Conservation (phyloP, 2,113 vertebrate species). For the Sarotherodon lohbergeri region DNA sequence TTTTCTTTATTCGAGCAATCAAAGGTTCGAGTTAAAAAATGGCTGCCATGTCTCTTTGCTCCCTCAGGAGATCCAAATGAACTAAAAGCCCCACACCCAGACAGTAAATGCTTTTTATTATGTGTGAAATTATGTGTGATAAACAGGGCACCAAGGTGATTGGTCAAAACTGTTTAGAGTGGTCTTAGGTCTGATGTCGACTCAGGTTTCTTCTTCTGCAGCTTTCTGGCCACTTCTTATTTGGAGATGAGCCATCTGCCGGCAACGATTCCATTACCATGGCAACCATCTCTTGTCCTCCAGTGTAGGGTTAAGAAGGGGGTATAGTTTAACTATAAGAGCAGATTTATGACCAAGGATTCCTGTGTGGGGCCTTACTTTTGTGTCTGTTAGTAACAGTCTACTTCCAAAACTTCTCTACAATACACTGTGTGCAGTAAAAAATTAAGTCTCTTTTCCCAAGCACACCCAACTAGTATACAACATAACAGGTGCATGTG, state of each 20-base stretch:
- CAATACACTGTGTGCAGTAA: background rate
- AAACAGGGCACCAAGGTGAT: background rate
- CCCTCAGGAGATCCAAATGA: background rate
- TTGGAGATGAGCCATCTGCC: background rate
- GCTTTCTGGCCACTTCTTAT: background rate
- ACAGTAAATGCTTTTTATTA: background rate
- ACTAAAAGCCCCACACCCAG: fast-evolving
- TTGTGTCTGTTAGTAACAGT: background rate
- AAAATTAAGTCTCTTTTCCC: background rate
- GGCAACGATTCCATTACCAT: background rate
- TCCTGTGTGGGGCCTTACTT: background rate
- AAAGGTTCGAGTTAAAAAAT: background rate
- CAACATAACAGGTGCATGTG: background rate
- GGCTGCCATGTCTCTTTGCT: background rate
- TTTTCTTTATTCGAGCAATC: background rate
- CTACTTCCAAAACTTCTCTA: background rate
- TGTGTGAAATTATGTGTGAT: background rate
- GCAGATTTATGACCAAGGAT: background rate
- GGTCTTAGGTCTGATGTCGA: background rate
- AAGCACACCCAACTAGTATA: background rate
- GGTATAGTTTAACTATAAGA: background rate
- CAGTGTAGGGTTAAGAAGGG: background rate
- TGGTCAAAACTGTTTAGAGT: background rate
- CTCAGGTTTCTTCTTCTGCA: background rate
- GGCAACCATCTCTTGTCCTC: background rate